These are phyloP conservation scores for Galbula dea DNA, from an alignment of 2,113 vertebrate species.

Conservation along the genomic window DNA sequence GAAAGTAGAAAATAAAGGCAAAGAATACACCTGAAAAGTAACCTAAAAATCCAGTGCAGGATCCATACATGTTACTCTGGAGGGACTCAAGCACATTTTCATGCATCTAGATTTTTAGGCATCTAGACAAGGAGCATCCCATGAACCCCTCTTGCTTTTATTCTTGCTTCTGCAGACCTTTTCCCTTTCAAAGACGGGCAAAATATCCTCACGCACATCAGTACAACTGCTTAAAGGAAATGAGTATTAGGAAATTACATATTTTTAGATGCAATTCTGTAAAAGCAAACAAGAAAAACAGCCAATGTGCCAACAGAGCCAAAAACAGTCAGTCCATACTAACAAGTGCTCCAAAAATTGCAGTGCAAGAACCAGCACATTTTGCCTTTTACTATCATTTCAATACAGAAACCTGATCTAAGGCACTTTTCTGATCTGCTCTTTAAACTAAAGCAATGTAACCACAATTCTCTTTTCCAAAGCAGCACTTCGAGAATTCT, in stretches of 20 bases:
- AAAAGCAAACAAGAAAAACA: background rate
- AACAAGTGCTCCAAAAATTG: background rate
- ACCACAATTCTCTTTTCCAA: background rate
- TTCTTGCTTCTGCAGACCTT: background rate
- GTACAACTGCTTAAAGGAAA: background rate
- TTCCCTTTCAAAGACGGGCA: background rate
- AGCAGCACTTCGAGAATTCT: background rate
- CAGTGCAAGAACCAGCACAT: background rate
- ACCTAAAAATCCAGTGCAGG: background rate
- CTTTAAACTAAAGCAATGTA: background rate
- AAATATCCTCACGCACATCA: background rate
- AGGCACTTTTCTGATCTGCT: background rate
- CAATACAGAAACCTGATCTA: background rate
- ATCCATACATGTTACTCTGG: rapidly evolving
- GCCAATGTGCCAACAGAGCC: background rate
- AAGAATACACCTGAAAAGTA: background rate
- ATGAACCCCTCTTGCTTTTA: background rate
- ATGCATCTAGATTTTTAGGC: background rate
- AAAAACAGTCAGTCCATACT: background rate
- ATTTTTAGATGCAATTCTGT: conserved; percentile 18
- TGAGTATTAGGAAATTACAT: background rate
- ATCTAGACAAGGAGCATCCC: background rate
- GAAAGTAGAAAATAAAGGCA: background rate
- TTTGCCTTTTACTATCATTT: background rate
- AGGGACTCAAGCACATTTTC: background rate